Evolutionary conservation across 2,797 vertebrate genomes (phyloP).

Genomic region (Argentina silus): DNA sequence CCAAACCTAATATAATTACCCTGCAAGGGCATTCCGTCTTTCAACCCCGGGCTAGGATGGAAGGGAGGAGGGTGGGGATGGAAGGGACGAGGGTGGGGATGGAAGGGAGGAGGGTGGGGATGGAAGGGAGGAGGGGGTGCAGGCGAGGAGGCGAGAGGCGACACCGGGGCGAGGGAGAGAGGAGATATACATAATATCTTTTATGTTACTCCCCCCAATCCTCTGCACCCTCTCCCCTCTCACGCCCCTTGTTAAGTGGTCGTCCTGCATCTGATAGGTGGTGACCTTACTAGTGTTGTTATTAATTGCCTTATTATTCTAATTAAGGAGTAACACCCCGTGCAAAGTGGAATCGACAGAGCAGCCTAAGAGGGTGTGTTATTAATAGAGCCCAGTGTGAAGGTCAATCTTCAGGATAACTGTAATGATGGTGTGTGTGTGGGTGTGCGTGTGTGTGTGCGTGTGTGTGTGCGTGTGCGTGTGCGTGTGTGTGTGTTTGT

Average conservation of each 20-base stretch:
- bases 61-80: conserved; percentile 15
- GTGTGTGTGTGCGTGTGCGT: conserved; percentile 10
- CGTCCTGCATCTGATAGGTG: conserved; percentile 53
- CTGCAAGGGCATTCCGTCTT: conserved; percentile 82
- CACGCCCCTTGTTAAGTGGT: conserved; percentile 54
- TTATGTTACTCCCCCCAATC: conserved; percentile 33
- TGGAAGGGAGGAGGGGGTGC: conserved; percentile 20
- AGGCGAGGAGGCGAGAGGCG: background rate
- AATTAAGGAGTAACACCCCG: conserved; percentile 72
- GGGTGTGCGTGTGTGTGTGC: conserved; percentile 5
- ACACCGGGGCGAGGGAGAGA: conserved; percentile 2
- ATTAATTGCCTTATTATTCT: conserved; percentile 79
- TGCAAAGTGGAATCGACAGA: conserved; percentile 64
- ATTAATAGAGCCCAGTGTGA: conserved; percentile 73
- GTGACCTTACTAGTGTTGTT: conserved; percentile 74
- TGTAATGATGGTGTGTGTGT: conserved; percentile 35
- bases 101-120: conserved; percentile 33
- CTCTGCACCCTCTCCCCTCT: background rate
- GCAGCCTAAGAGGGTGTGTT: conserved; percentile 60
- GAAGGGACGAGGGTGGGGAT: conserved; percentile 16
- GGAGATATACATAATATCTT: conserved; percentile 52
- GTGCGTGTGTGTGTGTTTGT: conserved; percentile 3
- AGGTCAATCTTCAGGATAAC: conserved; percentile 69
- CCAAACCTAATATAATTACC: conserved; percentile 84
- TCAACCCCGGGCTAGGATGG: conserved; percentile 66